Evolutionary conservation across 2,113 vertebrate species (phyloP).

Genomic region (Labeo rohita): DNA sequence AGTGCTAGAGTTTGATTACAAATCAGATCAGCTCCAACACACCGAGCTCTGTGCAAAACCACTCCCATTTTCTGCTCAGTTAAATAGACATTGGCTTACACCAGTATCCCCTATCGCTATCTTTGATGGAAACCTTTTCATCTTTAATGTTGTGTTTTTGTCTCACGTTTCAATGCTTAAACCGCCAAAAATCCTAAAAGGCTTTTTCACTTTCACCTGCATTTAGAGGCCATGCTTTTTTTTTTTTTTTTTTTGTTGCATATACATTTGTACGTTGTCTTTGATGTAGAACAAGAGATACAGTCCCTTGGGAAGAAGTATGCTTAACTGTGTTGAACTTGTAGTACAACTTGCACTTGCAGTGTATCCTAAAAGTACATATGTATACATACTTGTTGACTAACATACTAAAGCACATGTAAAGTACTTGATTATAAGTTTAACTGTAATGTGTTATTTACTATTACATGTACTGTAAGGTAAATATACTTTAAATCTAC

Average conservation of each 20-base stretch:
- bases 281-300: conserved; percentile 42
- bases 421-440: background rate
- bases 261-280: background rate
- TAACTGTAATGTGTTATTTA: background rate
- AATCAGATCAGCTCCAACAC: conserved; percentile 70
- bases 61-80: conserved; percentile 62
- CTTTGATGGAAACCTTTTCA: conserved; percentile 54
- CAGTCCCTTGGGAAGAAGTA: too few species aligned
- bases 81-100: conserved; percentile 65
- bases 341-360: background rate
- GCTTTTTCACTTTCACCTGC: conserved; percentile 54
- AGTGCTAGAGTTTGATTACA: conserved; percentile 77
- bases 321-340: background rate
- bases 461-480: background rate
- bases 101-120: conserved; percentile 56
- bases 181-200: conserved; percentile 19
- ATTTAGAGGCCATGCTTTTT: conserved; percentile 13
- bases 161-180: conserved; percentile 41
- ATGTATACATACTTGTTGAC: background rate
- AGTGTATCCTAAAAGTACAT: background rate
- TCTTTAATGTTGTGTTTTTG: conserved; percentile 34
- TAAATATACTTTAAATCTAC: background rate
- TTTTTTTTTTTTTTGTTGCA: background rate
- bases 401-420: background rate
- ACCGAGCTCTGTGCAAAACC: conserved; percentile 67